phyloP scores from a whole-genome alignment of 2,113 vertebrate genomes.

The Ochotona princeps region DNA sequence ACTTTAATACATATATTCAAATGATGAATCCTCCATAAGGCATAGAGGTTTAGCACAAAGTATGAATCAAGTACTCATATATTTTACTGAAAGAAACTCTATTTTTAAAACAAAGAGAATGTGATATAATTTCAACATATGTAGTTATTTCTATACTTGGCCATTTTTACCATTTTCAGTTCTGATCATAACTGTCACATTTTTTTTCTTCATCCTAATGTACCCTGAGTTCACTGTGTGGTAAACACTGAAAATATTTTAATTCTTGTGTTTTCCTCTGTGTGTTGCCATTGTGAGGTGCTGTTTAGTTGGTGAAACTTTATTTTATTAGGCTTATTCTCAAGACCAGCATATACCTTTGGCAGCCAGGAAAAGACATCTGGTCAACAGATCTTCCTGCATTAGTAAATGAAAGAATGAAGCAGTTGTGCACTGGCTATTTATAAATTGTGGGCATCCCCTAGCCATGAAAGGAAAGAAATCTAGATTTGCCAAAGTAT shows the following conservation, averaged over 20 bases:
- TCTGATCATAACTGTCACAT: background rate
- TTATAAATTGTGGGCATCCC: background rate
- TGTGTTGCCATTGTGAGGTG: background rate
- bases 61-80: background rate
- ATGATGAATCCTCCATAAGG: background rate
- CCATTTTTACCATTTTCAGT: background rate
- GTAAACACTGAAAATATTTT: background rate
- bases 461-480: slow-evolving; percentile 24
- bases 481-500: background rate
- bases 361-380: background rate
- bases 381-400: slow-evolving; percentile 24
- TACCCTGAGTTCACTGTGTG: background rate
- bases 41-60: background rate
- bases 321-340: background rate
- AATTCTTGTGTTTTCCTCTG: background rate
- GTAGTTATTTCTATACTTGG: background rate
- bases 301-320: background rate
- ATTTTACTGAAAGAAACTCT: background rate
- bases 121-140: background rate
- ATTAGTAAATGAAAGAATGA: slow-evolving; percentile 18
- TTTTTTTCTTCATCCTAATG: background rate
- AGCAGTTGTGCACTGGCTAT: background rate
- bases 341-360: background rate
- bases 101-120: background rate
- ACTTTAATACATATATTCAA: background rate